phyloP scores from a whole-genome alignment of 2,888 invertebrate genomes.

The Epirrita christyi region DNA sequence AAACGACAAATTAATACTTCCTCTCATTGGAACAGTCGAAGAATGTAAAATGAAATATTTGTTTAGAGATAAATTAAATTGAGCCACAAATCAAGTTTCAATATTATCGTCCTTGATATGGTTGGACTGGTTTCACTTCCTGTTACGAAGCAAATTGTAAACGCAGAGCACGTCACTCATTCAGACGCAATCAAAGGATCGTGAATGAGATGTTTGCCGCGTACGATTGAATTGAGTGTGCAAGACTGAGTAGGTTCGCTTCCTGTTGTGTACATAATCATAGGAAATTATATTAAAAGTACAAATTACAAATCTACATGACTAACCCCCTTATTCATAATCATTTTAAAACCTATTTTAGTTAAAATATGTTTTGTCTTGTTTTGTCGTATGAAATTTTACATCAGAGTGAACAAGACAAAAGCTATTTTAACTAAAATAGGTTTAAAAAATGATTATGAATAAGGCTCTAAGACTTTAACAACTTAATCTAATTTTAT shows the following conservation, averaged over 20 bases:
- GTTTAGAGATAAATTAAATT: constrained; percentile 47
- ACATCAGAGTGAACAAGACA: too few species aligned
- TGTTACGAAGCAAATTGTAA: constrained; percentile 74
- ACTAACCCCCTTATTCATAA: too few species aligned
- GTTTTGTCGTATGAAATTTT: too few species aligned
- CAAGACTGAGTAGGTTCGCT: constrained; percentile 55
- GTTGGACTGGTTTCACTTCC: constrained; percentile 78
- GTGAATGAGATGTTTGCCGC: constrained; percentile 80
- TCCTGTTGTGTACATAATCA: constrained; percentile 70
- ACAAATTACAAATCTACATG: too few species aligned
- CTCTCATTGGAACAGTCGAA: constrained; percentile 3
- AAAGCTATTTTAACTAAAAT: too few species aligned
- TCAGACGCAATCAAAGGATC: constrained; percentile 80
- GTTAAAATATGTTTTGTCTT: too few species aligned
- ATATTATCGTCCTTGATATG: constrained; percentile 74
- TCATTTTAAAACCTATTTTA: too few species aligned
- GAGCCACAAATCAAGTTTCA: constrained; percentile 62
- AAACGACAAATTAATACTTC: constrained; percentile 17
- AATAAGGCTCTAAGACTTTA: too few species aligned
- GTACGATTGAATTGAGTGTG: constrained; percentile 46
- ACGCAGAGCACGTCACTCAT: constrained; percentile 80
- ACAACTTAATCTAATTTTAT: too few species aligned
- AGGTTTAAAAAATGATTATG: too few species aligned
- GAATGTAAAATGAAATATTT: constrained; percentile 32
- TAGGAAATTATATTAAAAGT: too few species aligned